phyloP scores from a whole-genome alignment of 2,888 invertebrate genomes.

The Tipula unca region DNA sequence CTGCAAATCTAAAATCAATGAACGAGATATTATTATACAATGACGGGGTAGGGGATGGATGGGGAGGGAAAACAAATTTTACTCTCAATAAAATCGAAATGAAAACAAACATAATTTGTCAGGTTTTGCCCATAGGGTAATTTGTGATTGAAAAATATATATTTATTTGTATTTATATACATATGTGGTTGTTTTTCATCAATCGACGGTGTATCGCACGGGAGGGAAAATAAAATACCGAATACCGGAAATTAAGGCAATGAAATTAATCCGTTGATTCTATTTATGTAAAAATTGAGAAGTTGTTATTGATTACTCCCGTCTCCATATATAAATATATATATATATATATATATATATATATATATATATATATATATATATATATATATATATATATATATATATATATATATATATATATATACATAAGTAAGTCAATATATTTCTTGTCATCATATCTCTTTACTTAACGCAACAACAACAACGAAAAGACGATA shows the following conservation, averaged over 20 bases:
- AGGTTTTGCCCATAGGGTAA: background rate
- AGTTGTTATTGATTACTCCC: background rate
- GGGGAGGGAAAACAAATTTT: background rate
- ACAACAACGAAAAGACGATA: background rate
- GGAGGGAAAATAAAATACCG: background rate
- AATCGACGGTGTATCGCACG: background rate
- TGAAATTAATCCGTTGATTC: background rate
- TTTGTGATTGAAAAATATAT: background rate
- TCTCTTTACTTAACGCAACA: background rate
- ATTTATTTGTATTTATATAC: background rate
- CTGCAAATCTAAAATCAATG: background rate
- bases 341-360: too few species aligned
- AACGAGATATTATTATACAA: background rate
- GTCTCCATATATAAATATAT: background rate
- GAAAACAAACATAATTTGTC: conserved; percentile 8
- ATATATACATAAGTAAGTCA: background rate
- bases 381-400: background rate
- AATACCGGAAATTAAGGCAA: background rate
- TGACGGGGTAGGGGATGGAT: background rate
- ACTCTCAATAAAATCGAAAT: background rate
- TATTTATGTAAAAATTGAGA: background rate
- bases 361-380: too few species aligned
- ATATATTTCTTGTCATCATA: background rate
- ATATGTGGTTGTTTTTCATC: background rate
- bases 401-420: too few species aligned